These are phyloP conservation scores for Galaxias olidus DNA, from an alignment of 2,797 vertebrate genomes.

Conservation along the genomic window DNA sequence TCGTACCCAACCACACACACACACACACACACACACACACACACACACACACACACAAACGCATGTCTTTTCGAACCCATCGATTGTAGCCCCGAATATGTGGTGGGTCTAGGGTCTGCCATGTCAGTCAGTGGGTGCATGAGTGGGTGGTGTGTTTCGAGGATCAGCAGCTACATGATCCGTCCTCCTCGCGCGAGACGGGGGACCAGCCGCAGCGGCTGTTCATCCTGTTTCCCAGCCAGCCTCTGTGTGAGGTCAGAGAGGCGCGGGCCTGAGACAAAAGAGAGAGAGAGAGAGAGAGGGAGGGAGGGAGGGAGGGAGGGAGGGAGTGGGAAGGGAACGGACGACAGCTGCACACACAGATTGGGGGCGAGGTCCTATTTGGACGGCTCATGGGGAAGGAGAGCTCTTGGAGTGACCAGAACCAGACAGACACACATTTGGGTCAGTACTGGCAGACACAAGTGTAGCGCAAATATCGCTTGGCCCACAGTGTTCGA, in stretches of 20 bases:
- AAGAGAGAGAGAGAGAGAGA: background rate
- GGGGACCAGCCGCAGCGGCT: conserved; percentile 27
- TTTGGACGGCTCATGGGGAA: background rate
- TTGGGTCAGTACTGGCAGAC: too few species aligned
- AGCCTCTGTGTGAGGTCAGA: conserved; percentile 29
- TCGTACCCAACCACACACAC: background rate
- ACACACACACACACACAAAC: conserved; percentile 18
- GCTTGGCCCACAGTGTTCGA: too few species aligned
- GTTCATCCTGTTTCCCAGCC: conserved; percentile 41
- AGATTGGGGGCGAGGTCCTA: conserved; percentile 6
- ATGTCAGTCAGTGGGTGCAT: conserved; percentile 14
- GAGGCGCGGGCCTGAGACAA: background rate
- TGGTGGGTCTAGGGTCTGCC: background rate
- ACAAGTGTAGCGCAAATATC: too few species aligned
- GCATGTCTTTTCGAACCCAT: background rate
- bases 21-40: background rate
- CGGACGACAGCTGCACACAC: conserved; percentile 8
- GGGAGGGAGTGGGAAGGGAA: background rate
- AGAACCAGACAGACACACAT: too few species aligned
- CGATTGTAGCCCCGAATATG: background rate
- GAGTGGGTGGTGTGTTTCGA: conserved; percentile 16
- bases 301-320: conserved; percentile 13
- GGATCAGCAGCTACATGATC: conserved; percentile 41
- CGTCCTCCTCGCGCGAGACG: conserved; percentile 38
- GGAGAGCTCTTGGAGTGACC: background rate